These are phyloP conservation scores for Akabosia matsudoensis DNA, from an alignment of 1,140 invertebrate genomes.

Conservation along the genomic window DNA sequence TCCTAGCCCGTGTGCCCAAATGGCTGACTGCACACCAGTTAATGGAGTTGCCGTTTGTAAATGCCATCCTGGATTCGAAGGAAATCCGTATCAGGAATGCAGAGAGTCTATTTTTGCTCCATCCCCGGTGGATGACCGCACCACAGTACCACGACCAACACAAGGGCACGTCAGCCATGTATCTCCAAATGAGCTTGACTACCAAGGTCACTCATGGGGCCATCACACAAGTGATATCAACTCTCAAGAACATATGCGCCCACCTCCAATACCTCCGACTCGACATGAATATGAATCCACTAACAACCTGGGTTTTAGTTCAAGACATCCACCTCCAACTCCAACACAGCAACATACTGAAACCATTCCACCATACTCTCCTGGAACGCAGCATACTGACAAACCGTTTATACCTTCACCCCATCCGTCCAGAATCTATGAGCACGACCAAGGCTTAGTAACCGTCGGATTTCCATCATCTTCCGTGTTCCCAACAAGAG, in stretches of 20 bases:
- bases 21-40: constrained; percentile 68
- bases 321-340: background rate
- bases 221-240: background rate
- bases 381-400: background rate
- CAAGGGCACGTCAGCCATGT: background rate
- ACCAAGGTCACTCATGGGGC: constrained; percentile 11
- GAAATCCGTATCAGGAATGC: constrained; percentile 69
- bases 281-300: background rate
- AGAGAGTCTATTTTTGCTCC: constrained; percentile 29
- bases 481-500: background rate
- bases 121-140: background rate
- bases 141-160: background rate
- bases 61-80: constrained; percentile 68
- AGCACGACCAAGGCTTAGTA: too few relatives aligned
- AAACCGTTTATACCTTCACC: background rate
- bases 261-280: background rate
- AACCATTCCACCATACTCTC: background rate
- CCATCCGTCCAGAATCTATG: too few relatives aligned
- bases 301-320: background rate
- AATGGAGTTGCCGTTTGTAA: constrained; percentile 71
- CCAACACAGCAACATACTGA: too few relatives aligned
- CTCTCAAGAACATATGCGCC: background rate
- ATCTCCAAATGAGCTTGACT: background rate
- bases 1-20: constrained; percentile 67
- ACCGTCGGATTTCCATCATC: background rate